Conservation (phyloP, 1,140 invertebrate species). For the Macrobrachium rosenbergii region DNA sequence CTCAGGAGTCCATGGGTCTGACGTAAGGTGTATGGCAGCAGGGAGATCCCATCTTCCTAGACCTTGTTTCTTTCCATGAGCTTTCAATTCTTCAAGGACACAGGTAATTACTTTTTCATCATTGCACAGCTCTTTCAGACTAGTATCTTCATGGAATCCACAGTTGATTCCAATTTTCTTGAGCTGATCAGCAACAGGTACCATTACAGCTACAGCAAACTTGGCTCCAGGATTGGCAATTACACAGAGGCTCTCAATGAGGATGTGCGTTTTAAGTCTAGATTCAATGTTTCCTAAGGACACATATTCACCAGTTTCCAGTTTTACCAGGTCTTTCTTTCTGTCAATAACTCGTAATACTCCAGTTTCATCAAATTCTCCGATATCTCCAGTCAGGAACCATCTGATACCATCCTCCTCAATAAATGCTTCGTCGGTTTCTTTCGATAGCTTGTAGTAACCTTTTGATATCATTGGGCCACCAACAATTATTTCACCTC, state of each 20-base stretch:
- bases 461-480: constrained; percentile 67
- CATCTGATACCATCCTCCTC: constrained; percentile 71
- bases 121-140: constrained; percentile 68
- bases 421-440: constrained; percentile 74
- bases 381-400: constrained; percentile 77
- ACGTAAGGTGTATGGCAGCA: constrained; percentile 86
- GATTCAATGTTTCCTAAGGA: constrained; percentile 74
- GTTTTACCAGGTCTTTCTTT: constrained; percentile 77
- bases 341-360: constrained; percentile 76
- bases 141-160: constrained; percentile 63
- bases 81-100: constrained; percentile 65
- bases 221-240: constrained; percentile 70
- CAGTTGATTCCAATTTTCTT: constrained; percentile 66
- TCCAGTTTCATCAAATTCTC: constrained; percentile 75
- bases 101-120: constrained; percentile 68
- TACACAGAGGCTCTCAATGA: constrained; percentile 75
- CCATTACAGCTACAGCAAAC: constrained; percentile 73
- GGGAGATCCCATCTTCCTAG: constrained; percentile 94
- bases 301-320: constrained; percentile 76
- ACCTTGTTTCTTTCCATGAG: constrained; percentile 71
- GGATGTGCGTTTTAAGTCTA: constrained; percentile 72
- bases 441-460: constrained; percentile 74
- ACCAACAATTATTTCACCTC: constrained; percentile 93
- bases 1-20: constrained; percentile 95
- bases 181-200: constrained; percentile 69